These are phyloP conservation scores for Branchinecta lynchi DNA, from an alignment of 1,140 invertebrate species.

Conservation along the genomic window DNA sequence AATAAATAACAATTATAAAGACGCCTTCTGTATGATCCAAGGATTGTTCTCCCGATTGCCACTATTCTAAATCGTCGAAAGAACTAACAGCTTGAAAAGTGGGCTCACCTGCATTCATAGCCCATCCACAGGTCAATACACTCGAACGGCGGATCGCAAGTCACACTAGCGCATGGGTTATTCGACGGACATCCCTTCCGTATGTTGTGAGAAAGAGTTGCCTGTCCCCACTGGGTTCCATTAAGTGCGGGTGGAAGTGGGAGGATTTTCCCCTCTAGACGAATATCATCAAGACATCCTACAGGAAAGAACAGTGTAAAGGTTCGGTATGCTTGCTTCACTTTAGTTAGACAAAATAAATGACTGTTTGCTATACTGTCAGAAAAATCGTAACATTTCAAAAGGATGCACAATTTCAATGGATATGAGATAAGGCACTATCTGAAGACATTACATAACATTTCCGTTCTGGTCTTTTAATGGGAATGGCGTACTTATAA, in stretches of 20 bases:
- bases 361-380: too few species aligned
- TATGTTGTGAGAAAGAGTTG: conserved; percentile 75
- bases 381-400: too few species aligned
- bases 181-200: conserved; percentile 81
- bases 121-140: conserved; percentile 93
- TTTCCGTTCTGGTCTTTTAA: too few species aligned
- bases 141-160: conserved; percentile 79
- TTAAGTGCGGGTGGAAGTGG: conserved; percentile 82
- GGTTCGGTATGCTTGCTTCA: too few species aligned
- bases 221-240: conserved; percentile 83
- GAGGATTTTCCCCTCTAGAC: conserved; percentile 78
- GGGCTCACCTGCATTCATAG: conserved; percentile 89
- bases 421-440: too few species aligned
- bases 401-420: too few species aligned
- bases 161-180: conserved; percentile 78
- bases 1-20: too few species aligned
- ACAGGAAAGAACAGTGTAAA: conserved; percentile 22
- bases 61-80: conserved; percentile 2
- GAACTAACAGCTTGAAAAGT: conserved; percentile 15
- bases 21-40: too few species aligned
- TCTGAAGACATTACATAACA: too few species aligned
- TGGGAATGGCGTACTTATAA: too few species aligned
- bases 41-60: neutral
- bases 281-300: conserved; percentile 68
- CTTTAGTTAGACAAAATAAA: too few species aligned